Evolutionary conservation across 2,888 invertebrate genomes (phyloP), one percentile per base, ranked within the genome.

Genomic region (Zele albiditarsus): DNA sequence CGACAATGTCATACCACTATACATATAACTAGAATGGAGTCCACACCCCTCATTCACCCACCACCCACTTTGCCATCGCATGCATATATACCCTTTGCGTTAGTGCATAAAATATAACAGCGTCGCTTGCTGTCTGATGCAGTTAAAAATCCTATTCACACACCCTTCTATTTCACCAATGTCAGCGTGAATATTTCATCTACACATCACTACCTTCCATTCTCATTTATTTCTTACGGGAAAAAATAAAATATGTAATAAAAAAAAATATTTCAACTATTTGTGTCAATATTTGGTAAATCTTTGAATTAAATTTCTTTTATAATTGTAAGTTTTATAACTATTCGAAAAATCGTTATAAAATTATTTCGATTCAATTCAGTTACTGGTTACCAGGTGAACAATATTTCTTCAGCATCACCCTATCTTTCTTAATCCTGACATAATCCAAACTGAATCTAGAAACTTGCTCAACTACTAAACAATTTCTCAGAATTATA

Each of bases 31-130:
- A 20, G 31, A 68, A 53, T 31, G 28, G 53, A 31, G 31, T 53
- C 62, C 38, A 23, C 67, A 31, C 25, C 71, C 46, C 31, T 20
- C 69, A 62, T 60, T 28, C 42, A 38, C 27, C 49, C 49, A 6
- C 53, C 49, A 16, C 67, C 25, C 46, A 42, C 46, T 27, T 42
- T 49, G 38, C 46, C 46, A 67, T 65, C 49, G 42, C 49, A 67
- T 60, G 67, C 67, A 66, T 63, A 33, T 38, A 25, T 49, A 63
- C 57, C 75, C 60, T 49, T 80, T 79, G 76, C 76, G 76, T 78
- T 78, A 81, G 80, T 81, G 79, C 80, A 82, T 80, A 81, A 80
- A 80, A 81, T 80, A 82, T 82, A 81, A 80, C 80, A 79, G 75
- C 79, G 78, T 74, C 77, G 53, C 80, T 78, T 74, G 74, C 80